phyloP scores from a whole-genome alignment of 2,113 vertebrate genomes.

The Delphinus delphis region DNA sequence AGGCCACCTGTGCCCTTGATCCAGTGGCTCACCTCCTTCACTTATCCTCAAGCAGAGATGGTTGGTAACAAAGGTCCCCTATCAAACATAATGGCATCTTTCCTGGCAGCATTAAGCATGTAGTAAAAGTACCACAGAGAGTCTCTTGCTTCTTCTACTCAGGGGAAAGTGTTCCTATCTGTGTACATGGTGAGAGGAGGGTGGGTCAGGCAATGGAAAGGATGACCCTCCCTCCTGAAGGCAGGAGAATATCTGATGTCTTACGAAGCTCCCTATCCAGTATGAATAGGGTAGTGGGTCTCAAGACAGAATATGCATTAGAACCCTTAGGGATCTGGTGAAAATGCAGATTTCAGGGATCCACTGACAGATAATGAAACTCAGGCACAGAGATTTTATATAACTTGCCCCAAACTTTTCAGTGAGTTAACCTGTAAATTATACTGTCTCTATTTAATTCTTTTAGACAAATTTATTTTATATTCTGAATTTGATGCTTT shows the following conservation, averaged over 20 bases:
- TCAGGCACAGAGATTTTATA: not conserved
- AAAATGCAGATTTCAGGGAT: not conserved
- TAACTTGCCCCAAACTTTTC: not conserved
- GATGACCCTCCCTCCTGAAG: not conserved
- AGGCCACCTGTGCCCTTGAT: not conserved
- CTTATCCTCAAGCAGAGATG: not conserved
- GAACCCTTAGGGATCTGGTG: not conserved
- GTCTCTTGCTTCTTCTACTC: not conserved
- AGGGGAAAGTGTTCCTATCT: not conserved
- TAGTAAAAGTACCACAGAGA: not conserved
- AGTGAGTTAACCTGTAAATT: not conserved
- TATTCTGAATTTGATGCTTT: not conserved
- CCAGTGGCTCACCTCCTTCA: not conserved
- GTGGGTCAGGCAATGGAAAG: not conserved
- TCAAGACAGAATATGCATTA: not conserved
- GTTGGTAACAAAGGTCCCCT: not conserved
- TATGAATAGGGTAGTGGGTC: not conserved
- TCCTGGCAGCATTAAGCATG: not conserved
- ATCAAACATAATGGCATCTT: not conserved
- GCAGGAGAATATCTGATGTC: not conserved
- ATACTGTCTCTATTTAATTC: not conserved
- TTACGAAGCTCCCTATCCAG: not conserved
- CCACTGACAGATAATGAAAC: not conserved
- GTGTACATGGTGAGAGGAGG: not conserved
- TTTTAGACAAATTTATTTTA: not conserved